Base-by-base conservation (phyloP, 2,113 vertebrate genomes). In the Cyphomyrus discorhynchus region DNA sequence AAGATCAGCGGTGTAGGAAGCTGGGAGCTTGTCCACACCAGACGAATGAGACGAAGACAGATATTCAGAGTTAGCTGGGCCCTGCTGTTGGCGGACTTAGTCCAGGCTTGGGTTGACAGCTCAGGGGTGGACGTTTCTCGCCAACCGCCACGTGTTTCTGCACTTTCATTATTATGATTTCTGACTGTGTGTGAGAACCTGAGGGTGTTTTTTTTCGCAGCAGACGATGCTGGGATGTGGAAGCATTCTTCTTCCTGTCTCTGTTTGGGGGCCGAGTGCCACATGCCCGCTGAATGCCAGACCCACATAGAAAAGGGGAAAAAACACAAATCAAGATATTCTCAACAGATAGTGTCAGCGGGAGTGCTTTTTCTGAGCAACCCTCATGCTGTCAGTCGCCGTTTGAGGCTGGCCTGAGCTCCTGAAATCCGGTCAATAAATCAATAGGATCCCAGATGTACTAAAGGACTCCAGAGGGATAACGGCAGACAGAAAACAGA, bases 211-310 rank as follows among this genome's bases (percentile, higher is more conserved):
- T 56, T 56, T 53, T 56, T 42, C 1, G 39, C 3, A 45, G 24
- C 17, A 13, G 88, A 19, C 5, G 9, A 62, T 74, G 42, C 53
- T 21, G 62, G 58, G n/a, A 56, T 77, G 88, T 15, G 21, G 42
- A 27, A 35, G n/a, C n/a, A 0, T 70, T 7, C 10, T 39, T 19
- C 70, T 17, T 17, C 15, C 70, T 17, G 70, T 70, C 91, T 46
- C 53, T 19, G 31, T 82, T 74, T 0, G 90, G 88, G 21, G 21
- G 88, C 93, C 82, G 58, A 90, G 94, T 93, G 88, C 93, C 90
- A 45, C 86, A 85, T 39, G 90, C 89, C 93, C 62, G 86, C 89
- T 88, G 15, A 91, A 92, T 11, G 91, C 92, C 3, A 92, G 11
- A 27, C 88, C 1, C 9, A 93, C 87, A 8, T 90, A 84, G 42